Percentiles rank a stretch among this genome's conserved stretches.
phyloP scores from a whole-genome alignment of 2,797 vertebrate genomes.

The Tokudaia tokunoshimensis region DNA sequence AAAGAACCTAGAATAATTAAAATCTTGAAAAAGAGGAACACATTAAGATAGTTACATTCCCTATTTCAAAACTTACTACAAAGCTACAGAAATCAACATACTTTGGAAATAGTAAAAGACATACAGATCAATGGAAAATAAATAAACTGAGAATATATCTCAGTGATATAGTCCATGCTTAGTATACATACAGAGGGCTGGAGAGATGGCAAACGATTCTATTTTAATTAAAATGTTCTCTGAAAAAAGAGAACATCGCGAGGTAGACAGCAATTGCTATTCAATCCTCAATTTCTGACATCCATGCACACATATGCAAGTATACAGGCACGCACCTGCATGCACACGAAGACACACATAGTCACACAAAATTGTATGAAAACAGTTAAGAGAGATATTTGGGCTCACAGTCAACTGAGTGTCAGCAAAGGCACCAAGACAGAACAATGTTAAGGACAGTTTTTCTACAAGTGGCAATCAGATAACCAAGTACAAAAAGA shows the following conservation, averaged over 20 bases:
- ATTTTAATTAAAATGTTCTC: neutral
- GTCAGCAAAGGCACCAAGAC: slow-evolving; percentile 33
- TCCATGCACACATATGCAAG: neutral
- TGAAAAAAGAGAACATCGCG: neutral
- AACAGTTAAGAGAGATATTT: slow-evolving; percentile 29
- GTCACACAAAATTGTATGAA: neutral
- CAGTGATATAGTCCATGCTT: neutral
- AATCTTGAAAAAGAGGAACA: slow-evolving; percentile 26
- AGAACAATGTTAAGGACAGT: neutral
- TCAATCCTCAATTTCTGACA: neutral
- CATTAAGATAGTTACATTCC: neutral
- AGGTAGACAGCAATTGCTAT: neutral
- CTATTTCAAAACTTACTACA: slow-evolving; percentile 49
- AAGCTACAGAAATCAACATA: neutral
- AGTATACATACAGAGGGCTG: neutral
- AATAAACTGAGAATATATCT: neutral
- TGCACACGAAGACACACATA: neutral
- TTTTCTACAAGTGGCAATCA: slow-evolving; percentile 24
- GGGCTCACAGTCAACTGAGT: neutral
- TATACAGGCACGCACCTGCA: neutral
- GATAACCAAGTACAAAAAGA: neutral
- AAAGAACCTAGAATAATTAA: slow-evolving; percentile 28
- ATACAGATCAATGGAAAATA: neutral
- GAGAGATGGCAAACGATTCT: too few relatives aligned
- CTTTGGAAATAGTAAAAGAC: neutral